Conservation (phyloP, 2,888 invertebrate genomes). For the Loripinus fragilis region DNA sequence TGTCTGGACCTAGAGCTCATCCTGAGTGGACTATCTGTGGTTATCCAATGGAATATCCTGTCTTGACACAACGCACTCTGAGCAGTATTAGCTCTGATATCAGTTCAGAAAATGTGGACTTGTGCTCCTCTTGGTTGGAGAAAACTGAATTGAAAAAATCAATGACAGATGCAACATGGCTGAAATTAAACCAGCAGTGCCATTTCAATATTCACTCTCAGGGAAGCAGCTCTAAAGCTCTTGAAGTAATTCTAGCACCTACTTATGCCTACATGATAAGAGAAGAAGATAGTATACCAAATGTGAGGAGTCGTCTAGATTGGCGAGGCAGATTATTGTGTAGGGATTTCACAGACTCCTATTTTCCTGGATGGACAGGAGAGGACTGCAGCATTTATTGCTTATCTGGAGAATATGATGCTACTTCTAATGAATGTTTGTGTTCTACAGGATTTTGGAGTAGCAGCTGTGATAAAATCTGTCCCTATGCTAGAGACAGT, state of each 20-base stretch:
- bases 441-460: constrained; percentile 70
- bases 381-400: constrained; percentile 51
- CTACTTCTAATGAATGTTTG: constrained; percentile 41
- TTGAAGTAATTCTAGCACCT: constrained; percentile 41
- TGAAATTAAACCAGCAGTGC: constrained; percentile 33
- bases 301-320: neutral
- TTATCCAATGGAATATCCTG: constrained; percentile 45
- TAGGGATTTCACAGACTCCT: constrained; percentile 29
- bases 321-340: constrained; percentile 52
- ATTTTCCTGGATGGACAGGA: constrained; percentile 58
- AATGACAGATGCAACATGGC: neutral
- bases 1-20: constrained; percentile 53
- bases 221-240: constrained; percentile 6
- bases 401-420: constrained; percentile 41
- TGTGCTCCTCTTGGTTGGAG: neutral
- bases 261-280: constrained; percentile 22
- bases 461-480: constrained; percentile 53
- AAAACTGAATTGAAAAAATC: neutral
- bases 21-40: constrained; percentile 57
- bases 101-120: neutral
- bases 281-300: neutral
- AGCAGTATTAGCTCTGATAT: neutral
- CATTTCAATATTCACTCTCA: constrained; percentile 30
- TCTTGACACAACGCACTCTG: neutral
- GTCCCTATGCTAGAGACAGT: constrained; percentile 47